These are phyloP conservation scores for Rhyacichthys aspro DNA, from an alignment of 2,797 vertebrate species.

Conservation along the genomic window DNA sequence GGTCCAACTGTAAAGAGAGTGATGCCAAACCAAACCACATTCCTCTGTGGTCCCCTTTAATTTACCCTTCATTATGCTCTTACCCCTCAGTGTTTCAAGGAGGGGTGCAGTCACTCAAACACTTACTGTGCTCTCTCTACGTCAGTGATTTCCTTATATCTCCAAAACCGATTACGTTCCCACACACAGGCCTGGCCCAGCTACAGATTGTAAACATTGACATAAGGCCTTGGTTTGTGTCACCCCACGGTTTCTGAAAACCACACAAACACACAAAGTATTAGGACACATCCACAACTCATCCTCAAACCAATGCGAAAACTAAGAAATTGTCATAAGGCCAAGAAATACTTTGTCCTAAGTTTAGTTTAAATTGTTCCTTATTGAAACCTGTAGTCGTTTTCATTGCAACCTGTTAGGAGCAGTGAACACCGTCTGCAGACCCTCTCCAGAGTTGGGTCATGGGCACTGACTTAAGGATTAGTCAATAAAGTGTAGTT, in stretches of 20 bases:
- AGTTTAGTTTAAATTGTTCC: too few species aligned
- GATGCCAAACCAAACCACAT: constrained; percentile 49
- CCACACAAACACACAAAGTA: constrained; percentile 32
- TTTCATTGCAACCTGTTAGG: too few species aligned
- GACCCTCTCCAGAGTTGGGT: too few species aligned
- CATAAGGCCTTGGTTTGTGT: constrained; percentile 48
- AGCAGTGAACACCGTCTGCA: too few species aligned
- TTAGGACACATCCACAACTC: background rate
- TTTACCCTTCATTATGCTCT: constrained; percentile 41
- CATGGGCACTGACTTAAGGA: too few species aligned
- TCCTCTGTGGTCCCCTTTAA: constrained; percentile 32
- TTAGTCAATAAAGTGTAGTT: too few species aligned
- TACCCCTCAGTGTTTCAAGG: constrained; percentile 6
- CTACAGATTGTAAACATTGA: constrained; percentile 66
- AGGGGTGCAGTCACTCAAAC: constrained; percentile 5
- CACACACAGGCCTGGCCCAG: constrained; percentile 26
- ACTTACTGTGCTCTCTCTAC: constrained; percentile 3
- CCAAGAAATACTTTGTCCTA: too few species aligned
- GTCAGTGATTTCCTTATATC: constrained; percentile 6
- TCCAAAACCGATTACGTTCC: background rate
- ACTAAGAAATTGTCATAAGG: too few species aligned
- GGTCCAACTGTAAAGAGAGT: constrained; percentile 37
- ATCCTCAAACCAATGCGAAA: too few species aligned
- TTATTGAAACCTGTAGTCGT: too few species aligned
- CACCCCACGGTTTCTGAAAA: constrained; percentile 53